phyloP scores from a whole-genome alignment of 2,888 invertebrate genomes.

The Taphrorychus bicolor region DNA sequence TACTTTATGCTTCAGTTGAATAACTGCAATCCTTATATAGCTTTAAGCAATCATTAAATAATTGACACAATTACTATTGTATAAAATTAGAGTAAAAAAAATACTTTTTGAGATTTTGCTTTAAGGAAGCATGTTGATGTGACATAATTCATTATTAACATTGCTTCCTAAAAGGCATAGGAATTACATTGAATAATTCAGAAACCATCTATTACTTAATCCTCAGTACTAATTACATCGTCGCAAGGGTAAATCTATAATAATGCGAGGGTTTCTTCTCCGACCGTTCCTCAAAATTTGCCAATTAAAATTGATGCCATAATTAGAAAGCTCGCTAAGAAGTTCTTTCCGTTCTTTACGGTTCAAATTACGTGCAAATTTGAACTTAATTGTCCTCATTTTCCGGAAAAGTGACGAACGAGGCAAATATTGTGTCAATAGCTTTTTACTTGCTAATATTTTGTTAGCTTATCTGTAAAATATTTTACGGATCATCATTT shows the following conservation, averaged over 20 bases:
- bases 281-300: constrained; percentile 46
- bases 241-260: constrained; percentile 55
- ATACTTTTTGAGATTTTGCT: constrained; percentile 10
- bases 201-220: constrained; percentile 57
- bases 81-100: background rate
- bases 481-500: no score
- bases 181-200: constrained; percentile 57
- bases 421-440: constrained; percentile 46
- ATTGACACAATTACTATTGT: background rate
- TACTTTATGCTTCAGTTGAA: constrained; percentile 48
- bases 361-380: constrained; percentile 55
- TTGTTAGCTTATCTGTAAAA: no score
- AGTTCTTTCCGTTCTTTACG: constrained; percentile 49
- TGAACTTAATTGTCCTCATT: constrained; percentile 52
- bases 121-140: constrained; percentile 38
- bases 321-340: constrained; percentile 60
- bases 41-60: background rate
- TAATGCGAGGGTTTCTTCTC: constrained; percentile 41
- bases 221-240: constrained; percentile 56
- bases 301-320: constrained; percentile 60
- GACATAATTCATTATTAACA: no score
- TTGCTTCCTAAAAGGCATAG: constrained; percentile 46
- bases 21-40: constrained; percentile 27
- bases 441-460: no score
- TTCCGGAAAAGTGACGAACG: constrained; percentile 47